phyloP scores from a whole-genome alignment of 2,113 vertebrate genomes.

The Cavia aperea region DNA sequence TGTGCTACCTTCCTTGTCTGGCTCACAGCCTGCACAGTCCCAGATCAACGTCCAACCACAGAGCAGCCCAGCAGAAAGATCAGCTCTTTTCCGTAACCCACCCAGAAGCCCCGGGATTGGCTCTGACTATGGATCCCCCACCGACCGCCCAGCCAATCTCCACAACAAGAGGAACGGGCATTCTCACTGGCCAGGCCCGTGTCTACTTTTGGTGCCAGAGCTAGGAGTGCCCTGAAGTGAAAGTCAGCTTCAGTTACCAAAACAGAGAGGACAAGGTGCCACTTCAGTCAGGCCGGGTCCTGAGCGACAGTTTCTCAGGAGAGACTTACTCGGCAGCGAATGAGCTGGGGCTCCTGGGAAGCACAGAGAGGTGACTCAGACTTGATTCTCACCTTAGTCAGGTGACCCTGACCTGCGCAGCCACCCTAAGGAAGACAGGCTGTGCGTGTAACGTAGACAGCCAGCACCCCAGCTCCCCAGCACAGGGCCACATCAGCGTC shows the following conservation, averaged over 20 bases:
- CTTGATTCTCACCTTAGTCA: background rate
- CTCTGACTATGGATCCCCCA: background rate
- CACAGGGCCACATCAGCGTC: fast-evolving
- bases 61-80: background rate
- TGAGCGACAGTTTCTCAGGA: background rate
- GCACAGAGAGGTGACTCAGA: background rate
- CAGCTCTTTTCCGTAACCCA: background rate
- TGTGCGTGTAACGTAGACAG: fast-evolving
- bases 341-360: background rate
- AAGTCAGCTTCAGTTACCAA: background rate
- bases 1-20: background rate
- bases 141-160: background rate
- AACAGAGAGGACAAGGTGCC: background rate
- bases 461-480: background rate
- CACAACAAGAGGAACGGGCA: background rate
- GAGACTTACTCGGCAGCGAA: no score
- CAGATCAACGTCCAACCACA: background rate
- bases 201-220: background rate
- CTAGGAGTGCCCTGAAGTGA: background rate
- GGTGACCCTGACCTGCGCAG: background rate
- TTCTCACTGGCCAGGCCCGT: background rate
- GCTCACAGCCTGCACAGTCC: background rate
- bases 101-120: background rate
- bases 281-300: fast-evolving
- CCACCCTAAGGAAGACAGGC: background rate